Evolutionary conservation across 2,888 invertebrate species (phyloP).

Genomic region (Ditula angustiorana): DNA sequence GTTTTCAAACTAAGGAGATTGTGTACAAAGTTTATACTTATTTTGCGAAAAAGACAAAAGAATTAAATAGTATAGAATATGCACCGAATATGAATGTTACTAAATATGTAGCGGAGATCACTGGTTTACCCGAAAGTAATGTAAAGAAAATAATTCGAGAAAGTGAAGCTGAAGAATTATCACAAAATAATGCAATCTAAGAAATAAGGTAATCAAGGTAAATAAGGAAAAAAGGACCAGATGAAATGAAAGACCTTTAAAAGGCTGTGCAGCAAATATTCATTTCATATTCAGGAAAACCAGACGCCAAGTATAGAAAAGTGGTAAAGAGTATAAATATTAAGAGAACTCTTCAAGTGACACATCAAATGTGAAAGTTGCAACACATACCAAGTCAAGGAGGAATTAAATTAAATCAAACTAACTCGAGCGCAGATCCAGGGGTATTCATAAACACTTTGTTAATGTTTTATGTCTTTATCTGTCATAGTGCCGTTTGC

Average conservation of each 20-base stretch:
- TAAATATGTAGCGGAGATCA: not conserved
- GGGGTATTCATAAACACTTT: no score
- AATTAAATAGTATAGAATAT: not conserved
- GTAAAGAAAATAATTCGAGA: not conserved
- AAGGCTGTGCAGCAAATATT: not conserved
- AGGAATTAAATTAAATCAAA: no score
- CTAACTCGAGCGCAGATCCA: no score
- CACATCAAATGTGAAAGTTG: no score
- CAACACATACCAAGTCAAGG: no score
- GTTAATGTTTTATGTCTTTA: no score
- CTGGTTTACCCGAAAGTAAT: not conserved
- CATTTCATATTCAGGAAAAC: not conserved
- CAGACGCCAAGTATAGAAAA: no score
- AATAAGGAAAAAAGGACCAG: no score
- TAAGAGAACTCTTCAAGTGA: no score
- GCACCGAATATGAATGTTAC: not conserved
- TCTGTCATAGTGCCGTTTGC: no score
- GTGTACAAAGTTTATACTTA: not conserved
- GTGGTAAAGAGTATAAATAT: no score
- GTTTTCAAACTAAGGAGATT: not conserved
- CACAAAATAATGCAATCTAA: not conserved
- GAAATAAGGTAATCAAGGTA: not conserved
- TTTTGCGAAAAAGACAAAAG: not conserved
- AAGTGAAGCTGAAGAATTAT: not conserved
- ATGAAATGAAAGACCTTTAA: no score